Evolutionary conservation across 2,888 invertebrate species (phyloP).

Genomic region (Lasioglossum morio): DNA sequence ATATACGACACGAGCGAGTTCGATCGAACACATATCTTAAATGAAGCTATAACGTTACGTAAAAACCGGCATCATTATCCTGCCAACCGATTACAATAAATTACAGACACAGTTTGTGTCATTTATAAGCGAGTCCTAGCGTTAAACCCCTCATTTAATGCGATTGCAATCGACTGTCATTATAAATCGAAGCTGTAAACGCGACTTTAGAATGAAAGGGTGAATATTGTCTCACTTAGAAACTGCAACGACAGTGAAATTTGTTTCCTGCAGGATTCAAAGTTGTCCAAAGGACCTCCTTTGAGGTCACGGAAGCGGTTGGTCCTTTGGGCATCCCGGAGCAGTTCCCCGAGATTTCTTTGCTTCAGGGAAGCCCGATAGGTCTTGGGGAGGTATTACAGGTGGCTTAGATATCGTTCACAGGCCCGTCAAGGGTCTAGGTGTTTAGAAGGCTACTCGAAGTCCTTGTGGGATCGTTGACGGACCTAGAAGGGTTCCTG

Average conservation of each 20-base stretch:
- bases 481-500: background rate
- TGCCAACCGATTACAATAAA: background rate
- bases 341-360: background rate
- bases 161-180: background rate
- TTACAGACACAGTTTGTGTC: background rate
- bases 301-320: background rate
- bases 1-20: background rate
- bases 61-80: background rate
- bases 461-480: background rate
- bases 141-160: background rate
- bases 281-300: background rate
- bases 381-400: background rate
- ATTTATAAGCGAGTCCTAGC: background rate
- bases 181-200: background rate
- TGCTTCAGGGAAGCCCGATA: background rate
- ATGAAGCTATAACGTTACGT: too few relatives aligned
- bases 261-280: background rate
- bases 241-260: background rate
- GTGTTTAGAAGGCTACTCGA: slow-evolving; percentile 1
- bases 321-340: background rate
- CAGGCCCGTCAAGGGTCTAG: background rate
- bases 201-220: background rate
- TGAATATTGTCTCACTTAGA: background rate
- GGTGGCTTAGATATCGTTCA: slow-evolving; percentile 4
- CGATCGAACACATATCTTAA: background rate